phyloP scores from a whole-genome alignment of 2,797 vertebrate species.

The Argyrosomus regius region DNA sequence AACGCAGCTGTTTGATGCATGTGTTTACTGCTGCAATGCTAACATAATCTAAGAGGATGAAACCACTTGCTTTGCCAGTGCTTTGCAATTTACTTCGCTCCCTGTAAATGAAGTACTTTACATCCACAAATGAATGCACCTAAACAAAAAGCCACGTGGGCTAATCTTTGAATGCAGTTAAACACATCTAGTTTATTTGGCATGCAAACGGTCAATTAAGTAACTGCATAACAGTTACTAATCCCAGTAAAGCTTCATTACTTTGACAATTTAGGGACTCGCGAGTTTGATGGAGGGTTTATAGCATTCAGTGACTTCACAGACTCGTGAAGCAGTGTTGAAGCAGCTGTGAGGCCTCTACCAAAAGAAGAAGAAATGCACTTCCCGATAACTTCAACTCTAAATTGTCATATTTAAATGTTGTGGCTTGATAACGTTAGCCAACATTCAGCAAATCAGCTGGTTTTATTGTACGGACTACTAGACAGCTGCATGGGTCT shows the following conservation, averaged over 20 bases:
- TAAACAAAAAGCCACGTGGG: conserved; percentile 25
- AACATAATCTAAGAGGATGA: conserved; percentile 41
- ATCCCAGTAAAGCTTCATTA: too few relatives aligned
- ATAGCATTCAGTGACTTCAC: not conserved
- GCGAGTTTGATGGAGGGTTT: not conserved
- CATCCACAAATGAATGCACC: conserved; percentile 30
- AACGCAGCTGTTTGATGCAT: conserved; percentile 55
- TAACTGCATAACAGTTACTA: too few relatives aligned
- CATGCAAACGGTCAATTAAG: not conserved
- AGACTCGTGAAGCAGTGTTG: not conserved
- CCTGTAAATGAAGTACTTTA: conserved; percentile 40
- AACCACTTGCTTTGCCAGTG: conserved; percentile 27
- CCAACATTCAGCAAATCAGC: not conserved
- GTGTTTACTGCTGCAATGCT: conserved; percentile 49
- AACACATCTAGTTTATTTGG: not conserved
- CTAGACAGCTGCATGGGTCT: not conserved
- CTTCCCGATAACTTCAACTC: too few relatives aligned
- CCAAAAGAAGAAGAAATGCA: not conserved
- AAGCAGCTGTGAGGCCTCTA: not conserved
- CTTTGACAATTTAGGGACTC: not conserved
- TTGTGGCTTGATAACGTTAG: not conserved
- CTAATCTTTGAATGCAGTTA: conserved; percentile 12
- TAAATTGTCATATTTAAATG: not conserved
- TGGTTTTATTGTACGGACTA: too few relatives aligned
- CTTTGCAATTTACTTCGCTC: conserved; percentile 44